Conservation (phyloP, 92 coral and sea anemone genomes). For the Chrysogorgia sp. region DNA sequence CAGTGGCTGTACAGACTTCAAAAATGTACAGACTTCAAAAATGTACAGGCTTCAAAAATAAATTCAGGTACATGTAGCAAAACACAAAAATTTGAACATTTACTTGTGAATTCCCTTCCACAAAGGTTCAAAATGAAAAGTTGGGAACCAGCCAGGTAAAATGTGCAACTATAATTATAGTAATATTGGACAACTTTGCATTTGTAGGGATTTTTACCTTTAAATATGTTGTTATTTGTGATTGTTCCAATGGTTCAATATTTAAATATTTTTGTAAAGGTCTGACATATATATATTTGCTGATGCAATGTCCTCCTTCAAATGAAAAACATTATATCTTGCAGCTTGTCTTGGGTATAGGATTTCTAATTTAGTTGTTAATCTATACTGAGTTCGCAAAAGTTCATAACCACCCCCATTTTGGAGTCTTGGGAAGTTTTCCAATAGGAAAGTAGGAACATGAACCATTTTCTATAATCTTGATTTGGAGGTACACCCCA, state of each 20-base stretch:
- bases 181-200: too few relatives aligned
- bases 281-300: constrained; percentile 46
- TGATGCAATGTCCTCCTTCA: constrained; percentile 49
- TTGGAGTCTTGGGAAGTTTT: constrained; percentile 49
- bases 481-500: constrained; percentile 42
- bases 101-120: constrained; percentile 34
- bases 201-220: too few relatives aligned
- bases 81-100: too few relatives aligned
- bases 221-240: constrained; percentile 24
- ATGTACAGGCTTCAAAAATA: too few relatives aligned
- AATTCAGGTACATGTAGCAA: too few relatives aligned
- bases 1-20: too few relatives aligned
- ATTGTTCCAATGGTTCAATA: constrained; percentile 39
- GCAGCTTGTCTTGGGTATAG: constrained; percentile 39
- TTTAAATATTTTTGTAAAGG: constrained; percentile 44
- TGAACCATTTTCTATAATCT: constrained; percentile 46
- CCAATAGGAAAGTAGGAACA: constrained; percentile 55
- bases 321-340: constrained; percentile 52
- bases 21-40: too few relatives aligned
- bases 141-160: constrained; percentile 27
- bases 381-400: constrained; percentile 54
- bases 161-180: constrained; percentile 8
- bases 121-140: constrained; percentile 22
- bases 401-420: constrained; percentile 55
- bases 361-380: constrained; percentile 50